These are phyloP conservation scores for Anguilla marmorata DNA, from an alignment of 2,797 vertebrate genomes.

Conservation along the genomic window DNA sequence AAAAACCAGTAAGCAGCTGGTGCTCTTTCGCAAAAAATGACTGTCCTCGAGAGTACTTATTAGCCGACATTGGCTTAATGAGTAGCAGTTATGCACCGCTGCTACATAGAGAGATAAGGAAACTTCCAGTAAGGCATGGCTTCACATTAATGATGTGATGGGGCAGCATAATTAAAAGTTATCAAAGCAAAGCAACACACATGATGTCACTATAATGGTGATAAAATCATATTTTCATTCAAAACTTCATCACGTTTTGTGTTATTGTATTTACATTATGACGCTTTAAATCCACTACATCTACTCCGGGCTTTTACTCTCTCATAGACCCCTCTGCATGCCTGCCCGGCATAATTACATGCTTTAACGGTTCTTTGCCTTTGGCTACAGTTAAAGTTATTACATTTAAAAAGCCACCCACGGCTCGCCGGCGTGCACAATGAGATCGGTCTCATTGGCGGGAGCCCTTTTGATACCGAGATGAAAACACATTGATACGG, in stretches of 20 bases:
- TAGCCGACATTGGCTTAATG: neutral
- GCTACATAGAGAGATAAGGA: neutral
- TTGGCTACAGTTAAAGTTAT: neutral
- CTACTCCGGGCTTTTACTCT: neutral
- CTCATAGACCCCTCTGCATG: neutral
- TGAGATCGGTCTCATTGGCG: neutral
- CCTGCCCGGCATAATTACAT: neutral
- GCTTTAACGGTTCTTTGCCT: neutral
- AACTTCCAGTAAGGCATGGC: neutral
- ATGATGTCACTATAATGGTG: neutral
- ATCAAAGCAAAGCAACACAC: neutral
- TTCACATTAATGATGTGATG: neutral
- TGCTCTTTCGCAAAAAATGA: neutral
- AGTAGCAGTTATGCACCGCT: neutral
- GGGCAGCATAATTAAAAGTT: neutral
- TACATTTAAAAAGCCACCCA: neutral
- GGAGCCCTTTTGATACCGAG: conserved; percentile 10
- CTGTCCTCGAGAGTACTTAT: neutral
- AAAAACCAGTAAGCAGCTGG: neutral
- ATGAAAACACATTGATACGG: neutral
- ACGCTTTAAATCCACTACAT: neutral
- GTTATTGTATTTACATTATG: neutral
- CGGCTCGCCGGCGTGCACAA: neutral
- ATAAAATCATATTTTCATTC: neutral
- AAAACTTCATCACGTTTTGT: neutral